A percentile compares a stretch with the other conserved stretches of the same genome.
Conservation (phyloP, 2,113 vertebrate species). For the Dasyprocta punctata region DNA sequence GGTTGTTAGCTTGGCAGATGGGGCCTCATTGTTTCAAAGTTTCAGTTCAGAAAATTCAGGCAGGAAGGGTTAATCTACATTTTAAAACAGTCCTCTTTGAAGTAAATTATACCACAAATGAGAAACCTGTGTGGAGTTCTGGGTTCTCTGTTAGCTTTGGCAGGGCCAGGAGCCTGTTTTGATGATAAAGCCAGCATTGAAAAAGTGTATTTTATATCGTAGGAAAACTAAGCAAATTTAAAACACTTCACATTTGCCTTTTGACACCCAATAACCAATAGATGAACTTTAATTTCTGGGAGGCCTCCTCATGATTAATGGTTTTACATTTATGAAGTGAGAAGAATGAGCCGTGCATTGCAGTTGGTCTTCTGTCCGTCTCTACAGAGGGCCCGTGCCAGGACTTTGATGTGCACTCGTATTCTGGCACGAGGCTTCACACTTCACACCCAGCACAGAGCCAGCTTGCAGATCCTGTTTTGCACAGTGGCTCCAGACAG, state of each 20-base stretch:
- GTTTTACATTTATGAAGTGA: constrained; percentile 69
- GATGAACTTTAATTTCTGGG: constrained; percentile 74
- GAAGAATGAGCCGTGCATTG: constrained; percentile 26
- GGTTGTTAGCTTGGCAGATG: constrained; percentile 56
- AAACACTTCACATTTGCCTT: constrained; percentile 66
- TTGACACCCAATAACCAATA: constrained; percentile 68
- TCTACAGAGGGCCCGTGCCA: constrained; percentile 42
- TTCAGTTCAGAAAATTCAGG: constrained; percentile 69
- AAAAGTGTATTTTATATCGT: constrained; percentile 65
- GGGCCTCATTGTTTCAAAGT: constrained; percentile 69
- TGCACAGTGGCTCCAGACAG: constrained; percentile 31
- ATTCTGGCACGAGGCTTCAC: constrained; percentile 49
- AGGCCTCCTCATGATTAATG: constrained; percentile 60
- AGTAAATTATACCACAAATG: constrained; percentile 63
- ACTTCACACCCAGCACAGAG: constrained; percentile 72
- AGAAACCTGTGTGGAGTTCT: constrained; percentile 74
- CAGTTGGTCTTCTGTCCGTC: constrained; percentile 56
- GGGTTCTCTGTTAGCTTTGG: constrained; percentile 63
- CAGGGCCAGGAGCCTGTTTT: constrained; percentile 62
- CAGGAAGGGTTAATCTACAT: constrained; percentile 73
- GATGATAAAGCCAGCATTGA: constrained; percentile 72
- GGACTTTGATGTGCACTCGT: constrained; percentile 60
- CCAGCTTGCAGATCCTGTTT: constrained; percentile 43
- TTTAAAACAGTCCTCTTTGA: constrained; percentile 75
- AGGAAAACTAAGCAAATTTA: constrained; percentile 64